Percentiles rank a stretch among this genome's conserved stretches.
These are phyloP conservation scores for Drosophila pruinosa DNA, from an alignment of 1,140 invertebrate species.

Conservation along the genomic window DNA sequence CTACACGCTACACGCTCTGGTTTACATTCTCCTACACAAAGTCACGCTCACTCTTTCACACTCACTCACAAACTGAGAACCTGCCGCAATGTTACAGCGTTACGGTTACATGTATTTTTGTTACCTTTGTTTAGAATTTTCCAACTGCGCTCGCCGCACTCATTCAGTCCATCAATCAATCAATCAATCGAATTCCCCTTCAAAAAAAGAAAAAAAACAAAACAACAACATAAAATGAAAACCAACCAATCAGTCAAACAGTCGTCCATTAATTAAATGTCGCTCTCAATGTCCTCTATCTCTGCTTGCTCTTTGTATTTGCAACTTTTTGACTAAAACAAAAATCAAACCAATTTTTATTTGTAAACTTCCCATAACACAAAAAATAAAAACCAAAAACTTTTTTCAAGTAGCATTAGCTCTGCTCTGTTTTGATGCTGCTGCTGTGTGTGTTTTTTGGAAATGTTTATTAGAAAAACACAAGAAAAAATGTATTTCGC, in stretches of 20 bases:
- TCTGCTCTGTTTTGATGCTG: slow-evolving; percentile 45
- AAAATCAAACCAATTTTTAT: slow-evolving; percentile 49
- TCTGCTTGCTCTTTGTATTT: slow-evolving; percentile 65
- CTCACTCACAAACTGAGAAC: slow-evolving; percentile 6
- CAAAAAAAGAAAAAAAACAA: slow-evolving; percentile 29
- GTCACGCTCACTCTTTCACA: not conserved
- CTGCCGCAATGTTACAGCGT: slow-evolving; percentile 20
- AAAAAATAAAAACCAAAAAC: slow-evolving; percentile 24
- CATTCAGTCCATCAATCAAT: slow-evolving; percentile 54
- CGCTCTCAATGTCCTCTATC: slow-evolving; percentile 49
- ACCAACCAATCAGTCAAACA: slow-evolving; percentile 68
- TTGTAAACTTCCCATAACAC: slow-evolving; percentile 36
- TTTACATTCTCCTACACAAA: not conserved
- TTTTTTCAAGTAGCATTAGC: slow-evolving; percentile 61
- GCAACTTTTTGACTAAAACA: slow-evolving; percentile 47
- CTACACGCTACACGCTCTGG: slow-evolving; percentile 11
- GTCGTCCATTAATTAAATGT: slow-evolving; percentile 75
- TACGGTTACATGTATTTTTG: slow-evolving; percentile 34
- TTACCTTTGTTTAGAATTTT: slow-evolving; percentile 67
- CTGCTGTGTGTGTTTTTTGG: slow-evolving; percentile 36
- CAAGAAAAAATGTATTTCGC: slow-evolving; percentile 38
- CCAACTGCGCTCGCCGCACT: slow-evolving; percentile 59
- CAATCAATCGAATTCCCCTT: slow-evolving; percentile 44
- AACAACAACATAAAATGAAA: slow-evolving; percentile 20
- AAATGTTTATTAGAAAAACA: slow-evolving; percentile 60